phyloP scores from a whole-genome alignment of 2,113 vertebrate genomes.

The Myxocyprinus asiaticus region DNA sequence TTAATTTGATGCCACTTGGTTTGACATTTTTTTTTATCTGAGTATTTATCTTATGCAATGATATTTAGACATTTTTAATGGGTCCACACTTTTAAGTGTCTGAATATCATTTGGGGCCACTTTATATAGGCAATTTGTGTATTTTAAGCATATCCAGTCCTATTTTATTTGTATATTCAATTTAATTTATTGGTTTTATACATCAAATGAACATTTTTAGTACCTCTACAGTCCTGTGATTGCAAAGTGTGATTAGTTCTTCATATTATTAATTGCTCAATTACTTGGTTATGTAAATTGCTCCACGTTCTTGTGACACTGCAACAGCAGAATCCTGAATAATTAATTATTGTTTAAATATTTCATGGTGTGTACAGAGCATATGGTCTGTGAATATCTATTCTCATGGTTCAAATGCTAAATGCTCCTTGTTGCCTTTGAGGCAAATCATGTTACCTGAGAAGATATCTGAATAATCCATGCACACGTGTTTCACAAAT shows the following conservation, averaged over 20 bases:
- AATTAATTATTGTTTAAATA: conserved; percentile 48
- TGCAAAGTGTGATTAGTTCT: conserved; percentile 42
- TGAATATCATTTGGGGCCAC: not conserved
- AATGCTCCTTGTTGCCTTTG: conserved; percentile 22
- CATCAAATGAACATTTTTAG: conserved; percentile 20
- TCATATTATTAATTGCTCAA: conserved; percentile 52
- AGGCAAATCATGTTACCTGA: conserved; percentile 28
- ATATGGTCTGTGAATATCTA: conserved; percentile 41
- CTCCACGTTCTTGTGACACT: conserved; percentile 10
- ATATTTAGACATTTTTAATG: too few species aligned
- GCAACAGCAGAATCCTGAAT: conserved; percentile 45
- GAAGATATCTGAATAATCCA: conserved; percentile 21
- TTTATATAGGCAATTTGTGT: not conserved
- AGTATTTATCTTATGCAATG: too few species aligned
- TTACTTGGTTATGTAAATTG: conserved; percentile 53
- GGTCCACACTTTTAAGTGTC: not conserved
- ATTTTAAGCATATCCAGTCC: not conserved
- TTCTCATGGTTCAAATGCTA: conserved; percentile 2
- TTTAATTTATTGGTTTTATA: conserved; percentile 3
- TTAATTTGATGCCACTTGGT: too few species aligned
- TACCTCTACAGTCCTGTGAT: conserved; percentile 19
- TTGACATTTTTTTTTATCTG: too few species aligned
- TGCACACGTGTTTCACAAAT: not conserved
- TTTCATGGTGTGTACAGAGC: conserved; percentile 46
- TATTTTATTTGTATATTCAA: not conserved